Evolutionary conservation across 2,888 invertebrate genomes (phyloP).

Genomic region (Aspidiotus rigidus): DNA sequence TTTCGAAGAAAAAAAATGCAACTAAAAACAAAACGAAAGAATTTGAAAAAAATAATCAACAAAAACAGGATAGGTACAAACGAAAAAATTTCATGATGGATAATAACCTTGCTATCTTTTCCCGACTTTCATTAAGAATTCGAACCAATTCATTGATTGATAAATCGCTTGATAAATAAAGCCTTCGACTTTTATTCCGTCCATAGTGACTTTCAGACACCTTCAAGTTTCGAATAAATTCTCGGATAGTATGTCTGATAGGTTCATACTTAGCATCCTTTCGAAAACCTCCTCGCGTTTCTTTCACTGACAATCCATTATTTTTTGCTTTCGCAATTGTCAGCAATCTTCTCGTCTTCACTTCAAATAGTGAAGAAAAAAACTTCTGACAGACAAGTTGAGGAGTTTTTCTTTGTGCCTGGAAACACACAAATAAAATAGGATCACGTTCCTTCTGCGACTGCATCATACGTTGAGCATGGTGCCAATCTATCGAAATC

Average conservation of each 20-base stretch:
- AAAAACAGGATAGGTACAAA: too few relatives aligned
- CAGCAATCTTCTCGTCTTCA: not conserved
- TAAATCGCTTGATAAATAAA: not conserved
- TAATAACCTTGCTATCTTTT: too few relatives aligned
- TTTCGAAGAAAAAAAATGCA: too few relatives aligned
- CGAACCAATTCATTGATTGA: not conserved
- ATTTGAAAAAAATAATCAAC: too few relatives aligned
- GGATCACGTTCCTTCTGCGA: too few relatives aligned
- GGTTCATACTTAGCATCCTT: not conserved
- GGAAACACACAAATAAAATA: too few relatives aligned
- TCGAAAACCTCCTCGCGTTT: not conserved
- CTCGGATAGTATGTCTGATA: not conserved
- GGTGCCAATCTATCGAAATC: too few relatives aligned
- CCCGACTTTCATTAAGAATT: not conserved
- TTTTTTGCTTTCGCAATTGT: not conserved
- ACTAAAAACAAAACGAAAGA: too few relatives aligned
- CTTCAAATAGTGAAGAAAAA: not conserved
- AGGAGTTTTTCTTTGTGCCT: too few relatives aligned
- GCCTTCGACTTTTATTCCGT: not conserved
- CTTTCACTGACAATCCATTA: not conserved
- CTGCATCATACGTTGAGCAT: too few relatives aligned
- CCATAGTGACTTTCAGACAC: not conserved
- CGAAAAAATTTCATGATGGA: too few relatives aligned
- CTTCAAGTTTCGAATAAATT: not conserved
- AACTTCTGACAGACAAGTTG: not conserved